These are phyloP conservation scores for Saccostrea cuccullata DNA, from an alignment of 1,140 invertebrate genomes.

Conservation along the genomic window DNA sequence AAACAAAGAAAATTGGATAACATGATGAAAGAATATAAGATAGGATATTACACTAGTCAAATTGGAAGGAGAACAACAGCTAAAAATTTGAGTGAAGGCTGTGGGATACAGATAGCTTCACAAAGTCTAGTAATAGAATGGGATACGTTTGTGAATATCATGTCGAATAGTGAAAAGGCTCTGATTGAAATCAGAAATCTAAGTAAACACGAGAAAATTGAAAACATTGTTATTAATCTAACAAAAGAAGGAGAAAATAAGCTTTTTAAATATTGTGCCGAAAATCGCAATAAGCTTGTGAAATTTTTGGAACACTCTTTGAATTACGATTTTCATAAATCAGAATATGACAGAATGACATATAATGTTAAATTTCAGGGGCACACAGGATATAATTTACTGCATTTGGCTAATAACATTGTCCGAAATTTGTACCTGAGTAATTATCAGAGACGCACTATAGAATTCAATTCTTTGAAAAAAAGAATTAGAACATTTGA, in stretches of 20 bases:
- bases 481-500: not conserved
- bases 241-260: not conserved
- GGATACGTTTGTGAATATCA: not conserved
- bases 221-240: not conserved
- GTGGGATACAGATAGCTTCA: not conserved
- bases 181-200: not conserved
- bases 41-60: not conserved
- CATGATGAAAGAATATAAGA: not conserved
- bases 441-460: not conserved
- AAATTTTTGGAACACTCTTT: not conserved
- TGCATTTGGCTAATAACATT: not conserved
- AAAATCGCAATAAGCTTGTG: not conserved
- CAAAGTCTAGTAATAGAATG: not conserved
- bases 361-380: not conserved
- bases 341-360: not conserved
- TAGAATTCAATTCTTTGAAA: not conserved
- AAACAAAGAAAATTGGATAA: not conserved
- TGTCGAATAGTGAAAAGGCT: not conserved
- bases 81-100: not conserved
- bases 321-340: not conserved
- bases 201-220: not conserved
- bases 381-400: not conserved
- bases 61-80: not conserved
- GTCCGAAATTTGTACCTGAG: not conserved
- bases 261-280: not conserved